phyloP scores from a whole-genome alignment of 2,797 vertebrate genomes.

The Pangasius djambal region DNA sequence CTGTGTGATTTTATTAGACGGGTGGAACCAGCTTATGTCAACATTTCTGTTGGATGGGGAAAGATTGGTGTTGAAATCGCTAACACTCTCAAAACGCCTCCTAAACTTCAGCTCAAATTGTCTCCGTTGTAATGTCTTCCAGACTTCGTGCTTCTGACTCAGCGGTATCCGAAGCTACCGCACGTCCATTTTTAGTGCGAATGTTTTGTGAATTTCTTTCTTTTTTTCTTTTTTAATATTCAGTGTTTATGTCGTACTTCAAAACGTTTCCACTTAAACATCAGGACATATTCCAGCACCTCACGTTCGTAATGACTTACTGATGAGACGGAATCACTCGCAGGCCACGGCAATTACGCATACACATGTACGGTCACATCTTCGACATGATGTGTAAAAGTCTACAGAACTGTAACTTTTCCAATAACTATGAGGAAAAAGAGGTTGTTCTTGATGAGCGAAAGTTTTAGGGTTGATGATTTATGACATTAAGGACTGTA shows the following conservation, averaged over 20 bases:
- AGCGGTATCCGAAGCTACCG: background rate
- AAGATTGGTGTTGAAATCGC: conserved; percentile 53
- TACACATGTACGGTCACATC: background rate
- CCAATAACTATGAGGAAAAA: background rate
- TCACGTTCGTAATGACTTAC: background rate
- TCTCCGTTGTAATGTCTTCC: conserved; percentile 45
- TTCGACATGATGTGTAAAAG: background rate
- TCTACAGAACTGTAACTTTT: background rate
- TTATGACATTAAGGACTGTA: background rate
- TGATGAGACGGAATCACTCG: background rate
- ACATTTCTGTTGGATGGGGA: conserved; percentile 50
- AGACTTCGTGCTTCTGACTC: conserved; percentile 29
- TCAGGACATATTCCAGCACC: background rate
- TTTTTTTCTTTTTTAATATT: background rate
- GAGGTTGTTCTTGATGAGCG: background rate
- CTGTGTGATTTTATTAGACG: conserved; percentile 40
- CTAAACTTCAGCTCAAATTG: conserved; percentile 42
- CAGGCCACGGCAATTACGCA: background rate
- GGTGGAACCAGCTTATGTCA: conserved; percentile 50
- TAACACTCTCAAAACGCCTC: conserved; percentile 55
- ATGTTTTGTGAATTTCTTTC: background rate
- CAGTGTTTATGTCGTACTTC: background rate
- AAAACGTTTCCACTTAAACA: background rate
- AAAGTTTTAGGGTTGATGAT: background rate
- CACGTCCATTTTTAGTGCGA: background rate